Evolutionary conservation across 2,888 invertebrate species (phyloP), one percentile per base, ranked within the genome.

Genomic region (Sarcophaga variegata): DNA sequence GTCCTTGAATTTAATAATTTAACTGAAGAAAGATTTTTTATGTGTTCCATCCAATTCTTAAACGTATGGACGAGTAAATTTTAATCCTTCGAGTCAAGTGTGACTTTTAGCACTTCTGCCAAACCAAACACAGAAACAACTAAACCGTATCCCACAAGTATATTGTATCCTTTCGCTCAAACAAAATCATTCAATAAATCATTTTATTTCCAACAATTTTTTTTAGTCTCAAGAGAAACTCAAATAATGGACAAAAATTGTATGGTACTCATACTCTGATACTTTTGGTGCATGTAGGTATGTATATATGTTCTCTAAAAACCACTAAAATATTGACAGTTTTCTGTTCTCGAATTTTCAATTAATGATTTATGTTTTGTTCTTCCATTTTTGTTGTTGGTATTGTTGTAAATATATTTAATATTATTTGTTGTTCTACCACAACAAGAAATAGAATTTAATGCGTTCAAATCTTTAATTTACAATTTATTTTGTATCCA

Each of bases 41-140:
- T 22, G 22, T 22, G 22, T 22, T 22, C 22, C 22, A 22, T 22
- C 22, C 22, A 22, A 22, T 22, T 22, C 22, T 22, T 22, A 22
- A 22, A 22, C 22, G 12, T 14, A 54, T 17, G 54, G 10, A 1
- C 17, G 17, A 54, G 54, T 45, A 11, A 67, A 49, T 70, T 8
- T 75, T 83, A 84, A 84, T 84, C 80, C 70, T 84, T 80, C 60
- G 75, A 82, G 49, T 88, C 87, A 88, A 86, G 88, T 89, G 89
- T 88, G 86, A 89, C 87, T 86, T 89, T 83, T 72, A 77, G 64
- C 86, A 86, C 85, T 86, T 81, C 59, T 77, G 81, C 81, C 74
- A 78, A 84, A 85, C 66, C 77, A 89, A 87, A 81, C 78, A 88
- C 27, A 71, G 25, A 60, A 82, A 77, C 3, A 45, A 10, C 37